Conservation (phyloP, 2,888 invertebrate genomes). For the Podotricha telesiphe region DNA sequence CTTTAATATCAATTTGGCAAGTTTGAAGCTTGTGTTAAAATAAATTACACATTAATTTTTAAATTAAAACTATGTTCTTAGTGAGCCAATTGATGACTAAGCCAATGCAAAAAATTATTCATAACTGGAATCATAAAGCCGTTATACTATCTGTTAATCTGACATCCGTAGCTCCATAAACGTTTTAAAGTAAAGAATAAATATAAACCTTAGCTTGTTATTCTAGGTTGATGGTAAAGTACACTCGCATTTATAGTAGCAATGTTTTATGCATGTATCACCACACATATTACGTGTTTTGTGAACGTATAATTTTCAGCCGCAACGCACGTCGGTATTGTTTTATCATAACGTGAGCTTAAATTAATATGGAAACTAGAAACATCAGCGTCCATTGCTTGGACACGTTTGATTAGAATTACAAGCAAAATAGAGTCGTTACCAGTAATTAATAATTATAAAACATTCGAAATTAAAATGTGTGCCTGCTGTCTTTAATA, state of each 20-base stretch:
- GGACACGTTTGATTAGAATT: not conserved
- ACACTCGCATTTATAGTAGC: not conserved
- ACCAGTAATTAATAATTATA: not conserved
- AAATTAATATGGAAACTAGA: slow-evolving; percentile 10
- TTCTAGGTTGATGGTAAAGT: slow-evolving; percentile 1
- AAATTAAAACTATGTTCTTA: not conserved
- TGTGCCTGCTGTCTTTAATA: not conserved
- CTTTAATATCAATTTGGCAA: too few species aligned
- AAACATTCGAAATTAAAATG: not conserved
- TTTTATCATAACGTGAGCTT: not conserved
- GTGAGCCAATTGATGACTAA: not conserved
- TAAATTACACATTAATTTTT: not conserved
- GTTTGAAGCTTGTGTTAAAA: too few species aligned
- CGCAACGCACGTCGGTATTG: not conserved
- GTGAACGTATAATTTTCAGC: slow-evolving; percentile 14
- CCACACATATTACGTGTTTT: slow-evolving; percentile 10
- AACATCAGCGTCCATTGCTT: not conserved
- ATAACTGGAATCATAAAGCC: not conserved
- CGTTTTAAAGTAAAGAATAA: not conserved
- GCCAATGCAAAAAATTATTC: not conserved
- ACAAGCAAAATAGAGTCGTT: not conserved
- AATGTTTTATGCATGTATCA: slow-evolving; percentile 23
- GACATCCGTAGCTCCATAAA: not conserved
- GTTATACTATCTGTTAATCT: not conserved
- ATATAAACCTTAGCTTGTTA: not conserved